Evolutionary conservation across 2,797 vertebrate genomes (phyloP).

Genomic region (Acanthiza pusilla): DNA sequence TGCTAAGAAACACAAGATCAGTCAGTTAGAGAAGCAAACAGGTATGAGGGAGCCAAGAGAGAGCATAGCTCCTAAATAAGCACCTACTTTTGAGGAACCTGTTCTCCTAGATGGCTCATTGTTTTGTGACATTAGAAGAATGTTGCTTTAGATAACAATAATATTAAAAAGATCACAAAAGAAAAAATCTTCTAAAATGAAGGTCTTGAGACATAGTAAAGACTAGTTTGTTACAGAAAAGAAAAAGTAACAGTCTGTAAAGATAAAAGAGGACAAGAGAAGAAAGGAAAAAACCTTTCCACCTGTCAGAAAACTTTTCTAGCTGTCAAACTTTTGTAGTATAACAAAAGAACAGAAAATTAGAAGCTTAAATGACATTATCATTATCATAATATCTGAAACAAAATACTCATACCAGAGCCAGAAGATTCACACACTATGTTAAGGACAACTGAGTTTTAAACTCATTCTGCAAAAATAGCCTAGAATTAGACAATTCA

Average conservation of each 20-base stretch:
- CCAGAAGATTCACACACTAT: neutral
- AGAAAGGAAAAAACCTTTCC: neutral
- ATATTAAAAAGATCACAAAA: neutral
- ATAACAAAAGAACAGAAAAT: neutral
- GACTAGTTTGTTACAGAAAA: neutral
- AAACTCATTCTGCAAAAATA: neutral
- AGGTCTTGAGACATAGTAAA: neutral
- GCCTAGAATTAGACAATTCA: neutral
- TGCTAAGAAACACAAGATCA: neutral
- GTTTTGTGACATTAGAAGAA: neutral
- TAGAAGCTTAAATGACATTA: neutral
- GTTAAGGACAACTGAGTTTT: neutral
- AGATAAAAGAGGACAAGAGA: neutral
- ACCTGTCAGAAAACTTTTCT: neutral
- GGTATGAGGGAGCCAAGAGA: neutral
- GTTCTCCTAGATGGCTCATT: neutral
- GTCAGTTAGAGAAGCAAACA: neutral
- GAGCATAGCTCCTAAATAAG: neutral
- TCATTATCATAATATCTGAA: neutral
- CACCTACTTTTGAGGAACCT: neutral
- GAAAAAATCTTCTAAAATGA: neutral
- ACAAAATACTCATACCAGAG: neutral
- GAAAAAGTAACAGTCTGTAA: neutral
- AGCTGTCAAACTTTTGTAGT: neutral
- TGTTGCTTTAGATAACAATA: neutral